Conservation (phyloP, 2,888 invertebrate species). For the Stenodera caucasica region DNA sequence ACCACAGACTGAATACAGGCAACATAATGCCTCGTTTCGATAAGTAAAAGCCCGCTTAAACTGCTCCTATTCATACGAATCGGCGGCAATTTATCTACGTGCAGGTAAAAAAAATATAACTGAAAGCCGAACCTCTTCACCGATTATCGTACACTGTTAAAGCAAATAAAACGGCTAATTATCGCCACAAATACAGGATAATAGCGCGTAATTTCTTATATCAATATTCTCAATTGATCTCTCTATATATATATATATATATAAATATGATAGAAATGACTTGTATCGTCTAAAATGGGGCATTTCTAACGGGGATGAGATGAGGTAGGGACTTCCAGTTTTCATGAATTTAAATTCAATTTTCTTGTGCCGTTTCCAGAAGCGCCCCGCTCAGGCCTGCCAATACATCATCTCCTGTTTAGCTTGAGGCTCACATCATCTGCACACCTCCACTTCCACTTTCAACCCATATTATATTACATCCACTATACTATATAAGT, state of each 20-base stretch:
- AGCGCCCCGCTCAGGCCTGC: conserved; percentile 37
- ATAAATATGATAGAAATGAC: too few relatives aligned
- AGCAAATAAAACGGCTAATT: conserved; percentile 35
- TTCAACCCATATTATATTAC: conserved; percentile 36
- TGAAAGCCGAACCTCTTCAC: conserved; percentile 31
- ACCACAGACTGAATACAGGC: conserved; percentile 36
- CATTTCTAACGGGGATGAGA: conserved; percentile 6
- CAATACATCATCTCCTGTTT: conserved; percentile 53
- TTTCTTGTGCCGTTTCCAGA: conserved; percentile 53
- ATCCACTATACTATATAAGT: too few relatives aligned
- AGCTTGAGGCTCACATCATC: conserved; percentile 44
- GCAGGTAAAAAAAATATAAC: conserved; percentile 34
- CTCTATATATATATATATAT: too few relatives aligned
- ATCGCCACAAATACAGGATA: too few relatives aligned
- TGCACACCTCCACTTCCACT: conserved; percentile 34
- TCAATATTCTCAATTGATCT: too few relatives aligned
- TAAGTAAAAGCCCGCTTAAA: conserved; percentile 35
- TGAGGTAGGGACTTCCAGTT: conserved; percentile 49
- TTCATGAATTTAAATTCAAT: conserved; percentile 56
- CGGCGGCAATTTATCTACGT: conserved; percentile 36
- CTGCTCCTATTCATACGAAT: conserved; percentile 39
- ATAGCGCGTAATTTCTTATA: too few relatives aligned
- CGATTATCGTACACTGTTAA: conserved; percentile 27
- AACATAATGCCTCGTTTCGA: conserved; percentile 23
- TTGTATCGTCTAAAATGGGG: too few relatives aligned